Evolutionary conservation across 2,888 invertebrate genomes (phyloP).

Genomic region (Pimpla rufipes): DNA sequence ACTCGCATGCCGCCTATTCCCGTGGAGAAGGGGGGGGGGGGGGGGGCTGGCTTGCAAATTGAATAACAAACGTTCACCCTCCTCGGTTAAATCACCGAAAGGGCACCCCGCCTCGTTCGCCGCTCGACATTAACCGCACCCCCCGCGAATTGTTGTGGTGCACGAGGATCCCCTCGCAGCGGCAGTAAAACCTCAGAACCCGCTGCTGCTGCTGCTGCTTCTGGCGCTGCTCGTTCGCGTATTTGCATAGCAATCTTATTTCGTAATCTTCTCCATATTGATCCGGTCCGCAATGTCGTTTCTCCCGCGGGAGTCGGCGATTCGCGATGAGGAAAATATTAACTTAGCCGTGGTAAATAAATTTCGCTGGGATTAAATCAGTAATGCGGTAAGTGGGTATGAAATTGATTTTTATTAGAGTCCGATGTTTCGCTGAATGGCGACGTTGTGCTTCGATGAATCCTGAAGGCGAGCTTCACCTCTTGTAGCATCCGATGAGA

Average conservation of each 20-base stretch:
- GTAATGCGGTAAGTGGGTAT: slow-evolving; percentile 66
- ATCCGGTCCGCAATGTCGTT: slow-evolving; percentile 77
- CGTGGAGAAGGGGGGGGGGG: slow-evolving; percentile 68
- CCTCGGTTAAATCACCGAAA: slow-evolving; percentile 81
- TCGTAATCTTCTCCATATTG: slow-evolving; percentile 83
- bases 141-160: slow-evolving; percentile 77
- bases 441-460: no score
- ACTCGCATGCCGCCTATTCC: slow-evolving; percentile 55
- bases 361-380: slow-evolving; percentile 53
- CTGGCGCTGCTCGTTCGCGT: slow-evolving; percentile 41
- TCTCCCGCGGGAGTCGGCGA: slow-evolving; percentile 49
- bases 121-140: slow-evolving; percentile 82
- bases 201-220: slow-evolving; percentile 57
- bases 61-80: slow-evolving; percentile 84
- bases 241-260: slow-evolving; percentile 84
- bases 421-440: slow-evolving; percentile 8
- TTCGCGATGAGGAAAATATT: slow-evolving; percentile 25
- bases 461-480: no score
- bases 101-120: slow-evolving; percentile 78
- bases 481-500: no score
- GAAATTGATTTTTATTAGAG: slow-evolving; percentile 69
- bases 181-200: slow-evolving; percentile 65
- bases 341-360: slow-evolving; percentile 29
- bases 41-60: slow-evolving; percentile 79
- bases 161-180: slow-evolving; percentile 41